Conservation (phyloP, 35 echinoderm and acorn worm species). For the Patiria miniata region DNA sequence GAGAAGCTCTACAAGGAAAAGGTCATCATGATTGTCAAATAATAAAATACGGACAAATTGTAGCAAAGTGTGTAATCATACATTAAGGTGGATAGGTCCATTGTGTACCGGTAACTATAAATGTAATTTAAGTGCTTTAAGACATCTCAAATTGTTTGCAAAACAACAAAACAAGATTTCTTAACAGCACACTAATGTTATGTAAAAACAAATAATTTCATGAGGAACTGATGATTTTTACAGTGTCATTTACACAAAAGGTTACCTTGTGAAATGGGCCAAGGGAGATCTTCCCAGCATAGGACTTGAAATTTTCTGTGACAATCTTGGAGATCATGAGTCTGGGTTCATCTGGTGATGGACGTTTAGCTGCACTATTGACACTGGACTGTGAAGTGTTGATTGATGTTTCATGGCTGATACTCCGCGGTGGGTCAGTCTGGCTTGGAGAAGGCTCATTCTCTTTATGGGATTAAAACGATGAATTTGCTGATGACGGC, state of each 20-base stretch:
- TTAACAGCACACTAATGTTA: no score
- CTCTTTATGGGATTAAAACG: background rate
- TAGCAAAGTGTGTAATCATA: no score
- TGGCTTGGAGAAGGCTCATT: conserved; percentile 1
- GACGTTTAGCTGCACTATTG: background rate
- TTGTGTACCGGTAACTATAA: no score
- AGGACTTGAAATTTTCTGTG: conserved; percentile 99
- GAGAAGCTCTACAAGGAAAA: conserved; percentile 82
- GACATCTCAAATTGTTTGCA: no score
- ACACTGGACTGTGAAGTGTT: background rate
- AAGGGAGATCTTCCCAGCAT: conserved; percentile 83
- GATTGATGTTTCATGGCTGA: background rate
- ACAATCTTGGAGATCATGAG: conserved; percentile 96
- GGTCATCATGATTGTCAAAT: no score
- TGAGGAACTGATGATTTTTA: no score
- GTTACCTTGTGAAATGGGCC: conserved; percentile 99
- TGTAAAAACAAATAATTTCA: no score
- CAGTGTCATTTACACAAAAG: no score
- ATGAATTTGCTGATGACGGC: background rate
- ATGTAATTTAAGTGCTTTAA: no score
- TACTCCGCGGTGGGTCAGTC: background rate
- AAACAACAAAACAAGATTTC: no score
- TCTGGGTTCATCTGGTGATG: conserved; percentile 53
- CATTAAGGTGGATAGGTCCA: no score
- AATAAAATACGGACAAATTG: no score